Evolutionary conservation across 1,140 invertebrate genomes (phyloP).

Genomic region (Oreohelix idahoensis): DNA sequence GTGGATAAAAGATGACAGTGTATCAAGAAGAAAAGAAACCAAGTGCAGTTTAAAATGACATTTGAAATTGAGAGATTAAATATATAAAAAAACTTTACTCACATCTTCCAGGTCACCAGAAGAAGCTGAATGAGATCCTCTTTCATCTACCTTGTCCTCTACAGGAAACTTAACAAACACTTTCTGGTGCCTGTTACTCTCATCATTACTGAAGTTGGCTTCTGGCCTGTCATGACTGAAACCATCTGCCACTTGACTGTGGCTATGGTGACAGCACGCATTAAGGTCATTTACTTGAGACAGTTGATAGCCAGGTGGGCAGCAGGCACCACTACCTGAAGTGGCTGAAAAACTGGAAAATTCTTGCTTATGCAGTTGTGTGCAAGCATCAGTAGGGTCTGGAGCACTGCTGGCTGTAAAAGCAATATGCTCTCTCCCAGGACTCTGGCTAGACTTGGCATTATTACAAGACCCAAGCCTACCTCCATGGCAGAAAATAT

Average conservation of each 20-base stretch:
- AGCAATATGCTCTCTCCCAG: neutral
- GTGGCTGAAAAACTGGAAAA: neutral
- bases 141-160: slow-evolving; percentile 37
- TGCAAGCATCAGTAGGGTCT: neutral
- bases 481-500: slow-evolving; percentile 1
- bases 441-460: neutral
- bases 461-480: neutral
- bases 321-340: slow-evolving; percentile 27
- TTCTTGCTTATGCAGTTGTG: neutral
- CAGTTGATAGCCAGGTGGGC: neutral
- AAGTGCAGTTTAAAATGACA: no score
- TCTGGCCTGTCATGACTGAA: slow-evolving; percentile 42
- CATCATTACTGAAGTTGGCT: slow-evolving; percentile 62
- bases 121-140: slow-evolving; percentile 33
- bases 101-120: slow-evolving; percentile 28
- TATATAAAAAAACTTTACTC: neutral
- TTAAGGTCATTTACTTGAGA: slow-evolving; percentile 26
- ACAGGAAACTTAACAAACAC: slow-evolving; percentile 59
- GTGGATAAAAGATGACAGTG: no score
- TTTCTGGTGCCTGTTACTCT: slow-evolving; percentile 61
- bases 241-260: slow-evolving; percentile 40
- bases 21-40: no score
- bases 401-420: slow-evolving; percentile 18
- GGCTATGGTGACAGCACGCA: slow-evolving; percentile 27
- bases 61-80: no score